phyloP scores from a whole-genome alignment of 1,140 invertebrate genomes.

The Drosophila takahashii region DNA sequence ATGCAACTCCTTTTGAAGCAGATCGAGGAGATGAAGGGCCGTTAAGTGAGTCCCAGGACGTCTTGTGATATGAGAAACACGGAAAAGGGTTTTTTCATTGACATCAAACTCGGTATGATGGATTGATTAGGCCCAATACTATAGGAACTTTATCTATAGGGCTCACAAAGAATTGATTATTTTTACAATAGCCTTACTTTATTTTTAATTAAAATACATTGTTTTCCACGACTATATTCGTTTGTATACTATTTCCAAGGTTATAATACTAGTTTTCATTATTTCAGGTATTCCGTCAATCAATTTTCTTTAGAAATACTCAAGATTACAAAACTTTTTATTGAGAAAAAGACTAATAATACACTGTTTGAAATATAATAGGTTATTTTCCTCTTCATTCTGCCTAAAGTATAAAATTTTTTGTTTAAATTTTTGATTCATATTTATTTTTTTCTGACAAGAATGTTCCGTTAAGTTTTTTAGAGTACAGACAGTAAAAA shows the following conservation, averaged over 20 bases:
- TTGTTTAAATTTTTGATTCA: too few species aligned
- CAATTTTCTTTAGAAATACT: too few species aligned
- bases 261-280: too few species aligned
- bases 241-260: background rate
- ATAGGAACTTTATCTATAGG: background rate
- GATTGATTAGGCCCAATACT: too few species aligned
- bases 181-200: constrained; percentile 1
- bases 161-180: background rate
- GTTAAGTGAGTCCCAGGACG: constrained; percentile 17
- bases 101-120: background rate
- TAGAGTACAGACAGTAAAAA: background rate
- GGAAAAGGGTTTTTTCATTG: too few species aligned
- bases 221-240: background rate
- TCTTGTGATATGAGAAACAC: background rate
- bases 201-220: constrained; percentile 3
- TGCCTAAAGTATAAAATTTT: background rate
- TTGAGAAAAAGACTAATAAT: too few species aligned
- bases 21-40: constrained; percentile 78
- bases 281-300: too few species aligned
- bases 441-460: background rate
- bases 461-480: background rate
- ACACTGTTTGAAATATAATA: too few species aligned
- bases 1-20: constrained; percentile 79
- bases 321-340: too few species aligned
- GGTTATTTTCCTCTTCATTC: too few species aligned